Base-by-base conservation (phyloP, 2,797 vertebrate genomes). In the Acipenser oxyrinchus region DNA sequence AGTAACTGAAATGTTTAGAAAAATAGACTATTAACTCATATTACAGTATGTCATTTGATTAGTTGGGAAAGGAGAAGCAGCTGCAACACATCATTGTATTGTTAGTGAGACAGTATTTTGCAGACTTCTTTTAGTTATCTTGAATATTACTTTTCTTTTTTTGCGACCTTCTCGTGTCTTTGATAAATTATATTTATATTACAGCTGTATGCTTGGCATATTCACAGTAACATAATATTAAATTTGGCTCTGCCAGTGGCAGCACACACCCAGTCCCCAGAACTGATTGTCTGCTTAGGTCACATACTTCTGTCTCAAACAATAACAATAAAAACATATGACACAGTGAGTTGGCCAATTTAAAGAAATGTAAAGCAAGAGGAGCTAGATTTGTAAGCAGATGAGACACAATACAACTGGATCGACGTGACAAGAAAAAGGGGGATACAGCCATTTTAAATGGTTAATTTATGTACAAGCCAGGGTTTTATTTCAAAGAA, bases 391-490 rank as follows among this genome's bases (percentile, higher is more conserved):
- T 55, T 55, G n/a, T 4, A 9, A n/a, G n/a, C 6, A 55, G 52
- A 55, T 55, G 9, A 55, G 52, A 4, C 52, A 55, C 9, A 55
- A 55, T 55, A 55, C 9, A 55, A 55, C 9, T 55, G n/a, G 52
- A n/a, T n/a, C 9, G 52, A 55, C 52, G 6, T 8, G 9, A 55
- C 52, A 55, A n/a, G 52, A 55, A 55, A 37, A n/a, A 8, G 52
- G 52, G 9, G n/a, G n/a, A 55, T n/a, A 55, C n/a, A 10, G 52
- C 52, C 52, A 55, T 9, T 5, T 3, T 55, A 9, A 37, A 37
- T 37, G 23, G 23, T 37, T 37, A 37, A 55, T 66, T 50, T 66
- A 60, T 60, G 65, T 60, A n/a, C 10, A 60, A 48, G 13, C 52
- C n/a, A 48, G 65, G 48, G 48, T 48, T 55, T 6, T 51, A 48